Evolutionary conservation across 2,113 vertebrate species (phyloP), one percentile per base, ranked within the genome.

Genomic region (Coregonus clupeaformis): DNA sequence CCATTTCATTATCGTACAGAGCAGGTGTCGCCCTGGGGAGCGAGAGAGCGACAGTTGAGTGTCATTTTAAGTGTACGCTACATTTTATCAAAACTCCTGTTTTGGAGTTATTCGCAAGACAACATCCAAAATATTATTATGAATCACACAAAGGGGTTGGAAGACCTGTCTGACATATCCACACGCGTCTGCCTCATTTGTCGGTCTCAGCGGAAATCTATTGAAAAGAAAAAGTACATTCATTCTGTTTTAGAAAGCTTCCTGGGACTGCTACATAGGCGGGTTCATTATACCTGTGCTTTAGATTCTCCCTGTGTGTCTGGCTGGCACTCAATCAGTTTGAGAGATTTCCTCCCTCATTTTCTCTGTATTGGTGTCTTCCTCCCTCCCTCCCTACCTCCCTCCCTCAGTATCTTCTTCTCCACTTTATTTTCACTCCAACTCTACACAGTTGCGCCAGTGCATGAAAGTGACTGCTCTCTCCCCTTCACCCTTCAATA

Each of bases 1-100:
- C 65, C 76, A 80, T 85, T 83, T 79, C 76, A 85, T 82, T 85
- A 80, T 80, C 81, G 78, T 73, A 79, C 75, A 79, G 80, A 79
- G 65, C 75, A 83, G 80, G 76, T 75, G 76, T 69, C 14, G 52
- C 68, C 72, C 74, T 81, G 68, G 69, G 76, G 71, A 77, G 25
- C 12, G 67, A 74, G 75, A 72, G 64, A 47, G 4, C 1, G n/a
- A 63, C 55, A 69, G 25, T 3, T 49, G 73, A 77, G 72, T 73
- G 59, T 32, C 69, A 29, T 83, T 74, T 4, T 42, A 77, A 71
- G 71, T 6, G 73, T 77, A 64, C 63, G 24, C 72, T 42, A 24
- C 57, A 22, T 77, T 86, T 80, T 78, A 62, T 75, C 67, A 75
- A 84, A 81, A 30, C 22, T 18, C 24, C 4, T 2, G 11, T 52